These are phyloP conservation scores for Drosophila biarmipes DNA, from an alignment of 1,140 invertebrate genomes.

Conservation along the genomic window DNA sequence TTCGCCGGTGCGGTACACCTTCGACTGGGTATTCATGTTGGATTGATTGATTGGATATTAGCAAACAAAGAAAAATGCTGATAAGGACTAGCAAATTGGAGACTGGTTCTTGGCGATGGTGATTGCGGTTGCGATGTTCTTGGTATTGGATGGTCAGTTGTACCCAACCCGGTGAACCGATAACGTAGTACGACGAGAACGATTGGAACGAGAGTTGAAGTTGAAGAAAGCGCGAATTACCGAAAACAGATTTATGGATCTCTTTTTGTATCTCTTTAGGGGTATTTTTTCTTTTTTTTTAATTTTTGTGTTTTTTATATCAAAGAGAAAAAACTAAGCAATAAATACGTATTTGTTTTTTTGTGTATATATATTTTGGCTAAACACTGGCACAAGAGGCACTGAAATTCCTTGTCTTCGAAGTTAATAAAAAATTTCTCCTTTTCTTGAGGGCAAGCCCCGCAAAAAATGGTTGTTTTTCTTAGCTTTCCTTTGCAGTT, in stretches of 20 bases:
- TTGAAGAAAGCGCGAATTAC: slow-evolving; percentile 46
- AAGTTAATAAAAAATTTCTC: slow-evolving; percentile 73
- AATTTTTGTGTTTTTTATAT: slow-evolving; percentile 73
- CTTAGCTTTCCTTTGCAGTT: slow-evolving; percentile 36
- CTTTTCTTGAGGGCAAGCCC: slow-evolving; percentile 32
- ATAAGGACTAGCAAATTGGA: slow-evolving; percentile 68
- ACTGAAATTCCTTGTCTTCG: slow-evolving; percentile 83
- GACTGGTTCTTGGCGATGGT: slow-evolving; percentile 54
- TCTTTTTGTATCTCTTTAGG: slow-evolving; percentile 31
- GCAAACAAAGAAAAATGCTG: slow-evolving; percentile 62
- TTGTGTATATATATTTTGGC: slow-evolving; percentile 83
- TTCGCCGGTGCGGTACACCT: slow-evolving; percentile 81
- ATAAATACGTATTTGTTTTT: slow-evolving; percentile 75
- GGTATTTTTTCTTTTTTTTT: slow-evolving; percentile 30
- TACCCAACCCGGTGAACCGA: slow-evolving; percentile 9
- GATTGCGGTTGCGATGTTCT: slow-evolving; percentile 32
- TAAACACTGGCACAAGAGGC: slow-evolving; percentile 83
- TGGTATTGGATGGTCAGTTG: slow-evolving; percentile 28
- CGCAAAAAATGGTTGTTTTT: slow-evolving; percentile 57
- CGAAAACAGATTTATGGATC: slow-evolving; percentile 32
- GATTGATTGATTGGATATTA: slow-evolving; percentile 53
- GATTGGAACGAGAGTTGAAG: slow-evolving; percentile 33
- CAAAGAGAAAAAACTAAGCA: slow-evolving; percentile 82
- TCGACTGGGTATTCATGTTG: slow-evolving; percentile 83
- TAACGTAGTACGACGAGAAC: slow-evolving; percentile 47